These are phyloP conservation scores for Acanthurus leucopareius DNA, from an alignment of 2,797 vertebrate genomes.

Conservation along the genomic window DNA sequence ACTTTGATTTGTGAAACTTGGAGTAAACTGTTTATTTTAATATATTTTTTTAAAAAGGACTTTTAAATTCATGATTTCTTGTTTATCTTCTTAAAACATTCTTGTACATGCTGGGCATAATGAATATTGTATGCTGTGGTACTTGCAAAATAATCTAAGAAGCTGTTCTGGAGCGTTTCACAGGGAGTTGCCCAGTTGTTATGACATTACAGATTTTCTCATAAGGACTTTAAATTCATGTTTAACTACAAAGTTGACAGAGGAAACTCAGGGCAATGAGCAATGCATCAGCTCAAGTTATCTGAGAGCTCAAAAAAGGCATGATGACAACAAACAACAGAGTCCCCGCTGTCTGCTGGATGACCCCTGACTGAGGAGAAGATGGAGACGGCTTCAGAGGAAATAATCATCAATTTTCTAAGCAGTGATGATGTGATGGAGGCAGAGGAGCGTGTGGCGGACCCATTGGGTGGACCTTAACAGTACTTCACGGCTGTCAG, in stretches of 20 bases:
- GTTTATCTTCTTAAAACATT: too few relatives aligned
- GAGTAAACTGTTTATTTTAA: too few relatives aligned
- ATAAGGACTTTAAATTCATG: not conserved
- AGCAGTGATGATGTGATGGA: constrained; percentile 1
- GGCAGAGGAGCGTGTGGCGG: constrained; percentile 7
- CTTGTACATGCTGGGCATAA: too few relatives aligned
- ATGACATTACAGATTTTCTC: not conserved
- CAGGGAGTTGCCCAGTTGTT: not conserved
- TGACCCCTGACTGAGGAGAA: not conserved
- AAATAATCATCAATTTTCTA: constrained; percentile 13
- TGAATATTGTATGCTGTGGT: too few relatives aligned
- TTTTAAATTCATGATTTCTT: too few relatives aligned
- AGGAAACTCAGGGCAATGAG: not conserved
- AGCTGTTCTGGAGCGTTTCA: too few relatives aligned
- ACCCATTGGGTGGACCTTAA: not conserved
- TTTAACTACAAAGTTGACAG: not conserved
- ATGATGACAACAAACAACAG: not conserved
- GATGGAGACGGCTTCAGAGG: constrained; percentile 3
- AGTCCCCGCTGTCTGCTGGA: not conserved
- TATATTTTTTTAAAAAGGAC: too few relatives aligned
- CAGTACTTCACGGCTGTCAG: constrained; percentile 5
- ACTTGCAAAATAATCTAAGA: too few relatives aligned
- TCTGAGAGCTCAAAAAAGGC: not conserved
- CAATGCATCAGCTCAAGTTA: not conserved
- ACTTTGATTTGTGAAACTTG: too few relatives aligned